phyloP scores from a whole-genome alignment of 2,888 invertebrate species.

The Eristalinus sepulchralis region DNA sequence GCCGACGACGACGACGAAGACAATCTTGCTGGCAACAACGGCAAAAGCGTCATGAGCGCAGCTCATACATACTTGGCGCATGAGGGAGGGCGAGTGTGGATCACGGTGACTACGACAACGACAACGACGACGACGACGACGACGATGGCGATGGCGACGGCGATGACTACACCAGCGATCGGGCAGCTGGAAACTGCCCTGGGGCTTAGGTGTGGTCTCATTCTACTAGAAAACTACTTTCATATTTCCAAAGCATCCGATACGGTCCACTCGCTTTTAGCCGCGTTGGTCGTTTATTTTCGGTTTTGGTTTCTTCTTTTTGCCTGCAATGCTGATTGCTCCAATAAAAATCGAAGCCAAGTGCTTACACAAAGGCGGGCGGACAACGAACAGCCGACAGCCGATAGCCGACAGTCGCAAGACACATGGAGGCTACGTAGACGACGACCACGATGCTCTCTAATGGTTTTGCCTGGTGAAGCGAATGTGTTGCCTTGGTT shows the following conservation, averaged over 20 bases:
- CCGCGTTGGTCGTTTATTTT: constrained; percentile 67
- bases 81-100: constrained; percentile 11
- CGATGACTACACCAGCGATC: constrained; percentile 20
- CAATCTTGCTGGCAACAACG: constrained; percentile 38
- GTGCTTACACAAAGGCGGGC: constrained; percentile 70
- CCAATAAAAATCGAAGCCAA: constrained; percentile 71
- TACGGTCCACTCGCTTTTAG: constrained; percentile 73
- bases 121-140: constrained; percentile 21
- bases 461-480: constrained; percentile 48
- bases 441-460: constrained; percentile 43
- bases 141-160: constrained; percentile 27
- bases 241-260: constrained; percentile 75
- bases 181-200: constrained; percentile 56
- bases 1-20: constrained; percentile 24
- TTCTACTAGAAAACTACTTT: constrained; percentile 79
- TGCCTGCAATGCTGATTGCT: constrained; percentile 68
- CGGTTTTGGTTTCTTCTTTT: constrained; percentile 70
- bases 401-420: constrained; percentile 11
- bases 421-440: constrained; percentile 47
- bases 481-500: neutral
- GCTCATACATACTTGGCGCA: constrained; percentile 19
- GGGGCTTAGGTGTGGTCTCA: constrained; percentile 77
- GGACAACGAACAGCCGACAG: constrained; percentile 71
- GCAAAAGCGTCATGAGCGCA: constrained; percentile 62
- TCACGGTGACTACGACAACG: constrained; percentile 26